These are phyloP conservation scores for Chiroxiphia lanceolata DNA, from an alignment of 2,797 vertebrate genomes.

Conservation along the genomic window DNA sequence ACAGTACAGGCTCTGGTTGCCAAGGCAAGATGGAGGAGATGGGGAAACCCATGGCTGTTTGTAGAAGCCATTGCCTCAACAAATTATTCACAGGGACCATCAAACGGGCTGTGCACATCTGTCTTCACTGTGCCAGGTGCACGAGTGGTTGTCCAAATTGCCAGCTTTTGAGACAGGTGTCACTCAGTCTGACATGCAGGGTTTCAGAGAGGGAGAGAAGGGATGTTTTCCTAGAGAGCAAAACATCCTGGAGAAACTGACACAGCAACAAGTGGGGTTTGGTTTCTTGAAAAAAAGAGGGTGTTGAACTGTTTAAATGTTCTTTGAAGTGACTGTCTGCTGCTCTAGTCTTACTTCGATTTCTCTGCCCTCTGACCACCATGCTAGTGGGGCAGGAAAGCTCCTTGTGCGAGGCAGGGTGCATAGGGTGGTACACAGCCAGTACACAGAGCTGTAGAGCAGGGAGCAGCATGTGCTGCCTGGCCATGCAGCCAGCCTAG, in stretches of 20 bases:
- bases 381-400: not conserved
- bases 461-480: not conserved
- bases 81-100: not conserved
- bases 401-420: not conserved
- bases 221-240: not conserved
- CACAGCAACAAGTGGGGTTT: not conserved
- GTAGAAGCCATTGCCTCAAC: not conserved
- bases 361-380: not conserved
- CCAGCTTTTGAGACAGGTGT: not conserved
- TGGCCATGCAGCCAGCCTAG: not conserved
- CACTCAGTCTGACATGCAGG: not conserved
- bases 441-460: not conserved
- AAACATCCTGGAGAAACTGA: not conserved
- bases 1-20: not conserved
- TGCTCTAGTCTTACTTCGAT: not conserved
- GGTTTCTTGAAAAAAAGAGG: not conserved
- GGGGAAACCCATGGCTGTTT: not conserved
- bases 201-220: not conserved
- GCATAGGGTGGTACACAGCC: not conserved
- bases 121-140: not conserved
- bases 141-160: not conserved
- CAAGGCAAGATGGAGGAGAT: not conserved
- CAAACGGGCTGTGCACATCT: not conserved
- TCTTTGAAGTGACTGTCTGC: not conserved
- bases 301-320: not conserved